Conservation (phyloP, 1,140 invertebrate species). For the Chironomus striatipennis region DNA sequence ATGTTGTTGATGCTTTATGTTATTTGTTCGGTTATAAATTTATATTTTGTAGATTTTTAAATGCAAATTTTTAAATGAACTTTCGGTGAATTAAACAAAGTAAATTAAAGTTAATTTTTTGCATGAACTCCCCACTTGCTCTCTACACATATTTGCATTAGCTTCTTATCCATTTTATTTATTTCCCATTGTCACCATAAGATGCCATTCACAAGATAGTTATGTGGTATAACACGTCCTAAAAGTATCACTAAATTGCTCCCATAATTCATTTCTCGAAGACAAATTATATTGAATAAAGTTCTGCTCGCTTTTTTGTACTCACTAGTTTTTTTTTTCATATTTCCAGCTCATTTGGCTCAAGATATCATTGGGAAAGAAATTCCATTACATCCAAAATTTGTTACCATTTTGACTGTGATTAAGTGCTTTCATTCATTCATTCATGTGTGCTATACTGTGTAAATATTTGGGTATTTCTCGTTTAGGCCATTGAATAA, state of each 20-base stretch:
- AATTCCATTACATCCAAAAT: slow-evolving; percentile 9
- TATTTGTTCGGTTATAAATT: too few species aligned
- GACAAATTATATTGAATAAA: slow-evolving; percentile 14
- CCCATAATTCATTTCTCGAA: not conserved
- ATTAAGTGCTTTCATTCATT: slow-evolving; percentile 5
- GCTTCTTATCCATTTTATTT: not conserved
- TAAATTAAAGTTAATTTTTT: too few species aligned
- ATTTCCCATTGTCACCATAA: not conserved
- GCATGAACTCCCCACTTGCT: too few species aligned
- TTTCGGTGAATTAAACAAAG: too few species aligned
- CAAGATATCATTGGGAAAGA: not conserved
- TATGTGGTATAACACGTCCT: not conserved
- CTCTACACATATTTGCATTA: not conserved
- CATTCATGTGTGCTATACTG: not conserved
- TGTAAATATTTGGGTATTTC: not conserved
- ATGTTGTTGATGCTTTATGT: not conserved
- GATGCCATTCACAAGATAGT: not conserved
- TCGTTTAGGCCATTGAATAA: not conserved
- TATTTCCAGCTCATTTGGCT: not conserved
- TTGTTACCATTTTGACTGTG: slow-evolving; percentile 12
- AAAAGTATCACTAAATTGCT: not conserved
- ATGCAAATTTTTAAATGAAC: too few species aligned
- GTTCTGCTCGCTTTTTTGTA: not conserved
- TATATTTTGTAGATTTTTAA: too few species aligned
- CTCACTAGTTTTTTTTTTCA: not conserved